Evolutionary conservation across 2,888 invertebrate genomes (phyloP), one percentile per base, ranked within the genome.

Genomic region (Lypha dubia): DNA sequence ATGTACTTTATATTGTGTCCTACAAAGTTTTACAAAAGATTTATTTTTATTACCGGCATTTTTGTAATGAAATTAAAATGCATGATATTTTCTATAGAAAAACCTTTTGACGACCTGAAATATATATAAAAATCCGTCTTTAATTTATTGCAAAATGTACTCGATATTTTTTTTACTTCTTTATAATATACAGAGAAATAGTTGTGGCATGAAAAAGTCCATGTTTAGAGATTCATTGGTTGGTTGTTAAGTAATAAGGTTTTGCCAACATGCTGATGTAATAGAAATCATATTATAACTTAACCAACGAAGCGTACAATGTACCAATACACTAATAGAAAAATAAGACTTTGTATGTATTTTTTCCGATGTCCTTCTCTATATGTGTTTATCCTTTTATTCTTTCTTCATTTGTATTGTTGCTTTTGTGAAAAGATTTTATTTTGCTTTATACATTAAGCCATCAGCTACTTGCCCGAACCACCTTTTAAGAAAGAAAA

Each of bases 201-300:
- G 53, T 65, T 65, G 46, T 46, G 74, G 79, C n/a, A 49, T 28
- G 46, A 22, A 35, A 60, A 28, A 9, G 32, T 32, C 20, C 38
- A 44, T 28, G 1, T n/a, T 46, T 60, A 17, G 56, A 63, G 9
- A 49, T 44, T 51, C 58, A 24, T 24, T 67, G 17, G 28, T 65
- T 62, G 22, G 60, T 76, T 76, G 80, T 84, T 84, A 84, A 84
- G 81, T 81, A 84, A 84, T 84, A 81, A 41, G 51, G 41, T 77
- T 67, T 84, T 81, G 67, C 73, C 68, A 81, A 49, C 68, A 46
- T 62, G 80, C 86, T 86, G 84, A 86, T 86, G 86, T 86, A 86
- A 86, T 77, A 84, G 84, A 70, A 77, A 83, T 80, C 83, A 85
- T 63, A 73, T 81, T 81, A 84, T 77, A 71, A 60, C 44, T 79